Evolutionary conservation across 2,113 vertebrate genomes (phyloP).

Genomic region (Chloebia gouldiae): DNA sequence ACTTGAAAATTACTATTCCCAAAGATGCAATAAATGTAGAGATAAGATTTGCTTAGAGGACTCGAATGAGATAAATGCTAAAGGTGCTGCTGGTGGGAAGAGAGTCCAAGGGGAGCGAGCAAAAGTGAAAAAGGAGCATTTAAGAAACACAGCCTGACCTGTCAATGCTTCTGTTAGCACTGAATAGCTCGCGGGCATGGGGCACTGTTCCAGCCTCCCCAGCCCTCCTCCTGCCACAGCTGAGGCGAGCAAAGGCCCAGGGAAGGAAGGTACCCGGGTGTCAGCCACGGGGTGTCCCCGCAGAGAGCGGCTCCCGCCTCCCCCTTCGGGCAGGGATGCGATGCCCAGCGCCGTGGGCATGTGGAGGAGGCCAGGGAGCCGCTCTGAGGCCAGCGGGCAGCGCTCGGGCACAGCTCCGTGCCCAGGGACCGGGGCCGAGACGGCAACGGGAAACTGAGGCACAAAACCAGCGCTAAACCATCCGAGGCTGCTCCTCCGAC

Average conservation of each 20-base stretch:
- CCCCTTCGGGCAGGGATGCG: neutral
- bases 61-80: constrained; percentile 68
- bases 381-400: neutral
- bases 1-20: constrained; percentile 78
- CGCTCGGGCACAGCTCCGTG: rapidly evolving
- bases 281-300: neutral
- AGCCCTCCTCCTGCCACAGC: neutral
- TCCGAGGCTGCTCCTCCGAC: neutral
- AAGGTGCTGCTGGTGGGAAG: constrained; percentile 67
- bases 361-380: neutral
- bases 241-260: neutral
- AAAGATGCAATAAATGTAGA: constrained; percentile 71
- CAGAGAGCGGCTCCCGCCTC: neutral
- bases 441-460: rapidly evolving
- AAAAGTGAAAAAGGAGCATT: constrained; percentile 25
- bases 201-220: constrained; percentile 13
- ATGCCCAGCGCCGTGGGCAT: rapidly evolving
- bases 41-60: constrained; percentile 70
- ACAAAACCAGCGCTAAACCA: rapidly evolving
- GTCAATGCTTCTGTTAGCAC: constrained; percentile 67
- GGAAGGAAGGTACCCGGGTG: neutral
- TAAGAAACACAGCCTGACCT: constrained; percentile 52
- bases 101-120: neutral
- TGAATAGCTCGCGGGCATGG: constrained; percentile 17
- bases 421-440: rapidly evolving